Evolutionary conservation across 2,113 vertebrate genomes (phyloP).

Genomic region (Perccottus glenii): DNA sequence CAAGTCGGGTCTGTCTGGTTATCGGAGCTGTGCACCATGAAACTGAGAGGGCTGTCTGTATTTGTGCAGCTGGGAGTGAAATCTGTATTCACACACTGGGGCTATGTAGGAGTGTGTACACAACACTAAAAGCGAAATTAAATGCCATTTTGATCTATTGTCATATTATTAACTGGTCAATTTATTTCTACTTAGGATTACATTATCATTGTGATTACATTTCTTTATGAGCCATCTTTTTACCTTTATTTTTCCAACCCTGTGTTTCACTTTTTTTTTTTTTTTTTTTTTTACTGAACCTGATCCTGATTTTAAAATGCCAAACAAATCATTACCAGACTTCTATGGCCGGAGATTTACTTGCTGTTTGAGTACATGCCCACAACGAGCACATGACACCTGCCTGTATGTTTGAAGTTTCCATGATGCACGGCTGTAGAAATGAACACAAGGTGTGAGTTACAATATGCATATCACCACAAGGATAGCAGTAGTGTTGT

Average conservation of each 20-base stretch:
- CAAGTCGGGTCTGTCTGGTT: constrained; percentile 56
- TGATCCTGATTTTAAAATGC: background rate
- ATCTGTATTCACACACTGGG: constrained; percentile 48
- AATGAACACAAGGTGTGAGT: no score
- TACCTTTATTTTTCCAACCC: no score
- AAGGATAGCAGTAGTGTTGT: no score
- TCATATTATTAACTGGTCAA: background rate
- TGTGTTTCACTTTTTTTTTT: background rate
- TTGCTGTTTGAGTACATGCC: no score
- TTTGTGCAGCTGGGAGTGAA: constrained; percentile 73
- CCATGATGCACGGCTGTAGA: no score
- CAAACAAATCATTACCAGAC: background rate
- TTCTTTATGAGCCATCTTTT: background rate
- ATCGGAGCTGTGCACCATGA: constrained; percentile 51
- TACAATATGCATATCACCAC: no score
- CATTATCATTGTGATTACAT: background rate
- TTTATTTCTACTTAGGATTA: background rate
- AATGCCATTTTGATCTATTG: background rate
- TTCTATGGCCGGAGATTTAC: no score
- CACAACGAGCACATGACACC: no score
- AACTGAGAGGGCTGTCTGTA: constrained; percentile 58
- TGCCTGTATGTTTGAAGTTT: no score
- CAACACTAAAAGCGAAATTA: constrained; percentile 5
- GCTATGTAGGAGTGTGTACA: constrained; percentile 12
- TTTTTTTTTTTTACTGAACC: background rate